Percentiles rank a stretch among this genome's conserved stretches.
Evolutionary conservation across 2,888 invertebrate species (phyloP).

Genomic region (Eudemis profundana): DNA sequence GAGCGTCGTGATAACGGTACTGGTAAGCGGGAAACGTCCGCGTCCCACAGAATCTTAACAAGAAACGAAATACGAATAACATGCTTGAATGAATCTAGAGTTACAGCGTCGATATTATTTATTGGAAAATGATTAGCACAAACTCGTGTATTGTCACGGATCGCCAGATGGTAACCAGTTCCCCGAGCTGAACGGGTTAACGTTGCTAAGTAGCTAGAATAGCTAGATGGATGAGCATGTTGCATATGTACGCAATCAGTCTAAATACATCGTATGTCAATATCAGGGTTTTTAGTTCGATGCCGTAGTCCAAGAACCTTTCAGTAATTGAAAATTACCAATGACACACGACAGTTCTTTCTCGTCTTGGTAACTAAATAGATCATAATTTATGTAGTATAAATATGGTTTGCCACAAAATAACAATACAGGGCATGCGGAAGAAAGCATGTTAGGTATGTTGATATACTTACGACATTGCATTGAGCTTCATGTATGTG

Average conservation of each 20-base stretch:
- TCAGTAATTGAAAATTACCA: not conserved
- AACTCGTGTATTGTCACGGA: slow-evolving; percentile 59
- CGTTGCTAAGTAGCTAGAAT: slow-evolving; percentile 62
- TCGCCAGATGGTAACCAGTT: slow-evolving; percentile 69
- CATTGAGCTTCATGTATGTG: slow-evolving; percentile 78
- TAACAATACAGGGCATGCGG: too few relatives aligned
- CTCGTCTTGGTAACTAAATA: too few relatives aligned
- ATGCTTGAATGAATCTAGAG: slow-evolving; percentile 50
- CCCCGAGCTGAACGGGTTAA: slow-evolving; percentile 63
- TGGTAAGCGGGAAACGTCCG: slow-evolving; percentile 15
- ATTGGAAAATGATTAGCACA: slow-evolving; percentile 65
- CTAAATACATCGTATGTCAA: slow-evolving; percentile 13
- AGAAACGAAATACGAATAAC: slow-evolving; percentile 41
- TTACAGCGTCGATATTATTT: slow-evolving; percentile 56
- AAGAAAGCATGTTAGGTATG: too few relatives aligned
- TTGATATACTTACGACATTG: slow-evolving; percentile 80
- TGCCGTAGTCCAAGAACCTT: not conserved
- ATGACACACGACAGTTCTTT: too few relatives aligned
- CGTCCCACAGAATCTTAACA: slow-evolving; percentile 20
- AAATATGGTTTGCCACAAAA: too few relatives aligned
- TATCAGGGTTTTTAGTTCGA: not conserved
- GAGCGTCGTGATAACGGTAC: slow-evolving; percentile 30
- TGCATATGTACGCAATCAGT: slow-evolving; percentile 56
- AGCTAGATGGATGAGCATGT: slow-evolving; percentile 64
- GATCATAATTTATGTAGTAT: too few relatives aligned